Conservation (phyloP, 2,113 vertebrate genomes). For the Coryphaenoides rupestris region DNA sequence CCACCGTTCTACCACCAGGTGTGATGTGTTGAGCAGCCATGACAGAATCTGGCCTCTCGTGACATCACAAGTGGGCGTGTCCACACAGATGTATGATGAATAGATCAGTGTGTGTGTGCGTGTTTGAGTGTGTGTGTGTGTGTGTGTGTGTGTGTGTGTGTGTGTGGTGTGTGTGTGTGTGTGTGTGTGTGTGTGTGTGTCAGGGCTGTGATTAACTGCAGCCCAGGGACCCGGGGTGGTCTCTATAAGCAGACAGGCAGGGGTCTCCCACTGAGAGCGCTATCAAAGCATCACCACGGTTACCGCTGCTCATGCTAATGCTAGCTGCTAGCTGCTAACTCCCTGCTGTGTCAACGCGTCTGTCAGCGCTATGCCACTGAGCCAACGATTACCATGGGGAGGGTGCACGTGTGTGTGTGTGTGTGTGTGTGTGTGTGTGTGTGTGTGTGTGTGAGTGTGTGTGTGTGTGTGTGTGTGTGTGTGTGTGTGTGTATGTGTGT, state of each 20-base stretch:
- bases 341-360: neutral
- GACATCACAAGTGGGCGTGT: neutral
- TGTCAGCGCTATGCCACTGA: neutral
- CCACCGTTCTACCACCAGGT: too few relatives aligned
- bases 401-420: neutral
- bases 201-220: neutral
- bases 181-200: neutral
- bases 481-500: too few relatives aligned
- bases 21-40: too few relatives aligned
- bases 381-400: neutral
- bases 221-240: neutral
- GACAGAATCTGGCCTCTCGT: too few relatives aligned
- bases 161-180: neutral
- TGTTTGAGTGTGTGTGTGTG: neutral
- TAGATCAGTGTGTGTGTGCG: neutral
- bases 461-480: too few relatives aligned
- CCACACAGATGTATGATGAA: neutral
- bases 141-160: neutral
- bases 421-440: neutral
- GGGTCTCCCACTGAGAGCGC: slow-evolving; percentile 5
- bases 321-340: neutral
- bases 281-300: too few relatives aligned
- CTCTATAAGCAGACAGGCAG: neutral
- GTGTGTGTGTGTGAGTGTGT: too few relatives aligned
- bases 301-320: too few relatives aligned